Conservation (phyloP, 1,140 invertebrate species). For the Pararge aegeria region DNA sequence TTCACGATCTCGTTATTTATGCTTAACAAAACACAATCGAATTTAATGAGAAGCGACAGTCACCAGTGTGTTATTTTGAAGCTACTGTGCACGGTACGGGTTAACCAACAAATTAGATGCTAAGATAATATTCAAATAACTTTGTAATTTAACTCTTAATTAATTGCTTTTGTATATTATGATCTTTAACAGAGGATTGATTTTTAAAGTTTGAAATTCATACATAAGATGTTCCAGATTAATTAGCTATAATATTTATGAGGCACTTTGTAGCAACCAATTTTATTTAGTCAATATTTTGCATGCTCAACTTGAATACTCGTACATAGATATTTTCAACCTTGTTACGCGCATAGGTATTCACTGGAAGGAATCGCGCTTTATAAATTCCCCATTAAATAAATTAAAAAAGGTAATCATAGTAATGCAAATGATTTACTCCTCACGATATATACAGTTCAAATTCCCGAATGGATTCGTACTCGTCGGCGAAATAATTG, state of each 20-base stretch:
- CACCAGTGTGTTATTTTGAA: conserved; percentile 42
- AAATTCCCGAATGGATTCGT: conserved; percentile 57
- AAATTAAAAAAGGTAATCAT: conserved; percentile 35
- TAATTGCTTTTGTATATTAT: not conserved
- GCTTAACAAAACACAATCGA: conserved; percentile 37
- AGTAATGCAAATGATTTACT: conserved; percentile 54
- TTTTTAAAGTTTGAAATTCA: too few species aligned
- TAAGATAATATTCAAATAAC: conserved; percentile 27
- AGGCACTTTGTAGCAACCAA: too few species aligned
- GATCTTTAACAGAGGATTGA: not conserved
- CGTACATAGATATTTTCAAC: too few species aligned
- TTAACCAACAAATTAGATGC: conserved; percentile 54
- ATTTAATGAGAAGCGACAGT: conserved; percentile 61
- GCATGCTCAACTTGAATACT: too few species aligned
- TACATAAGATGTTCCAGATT: too few species aligned
- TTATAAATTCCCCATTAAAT: not conserved
- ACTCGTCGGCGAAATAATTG: conserved; percentile 73
- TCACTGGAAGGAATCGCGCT: not conserved
- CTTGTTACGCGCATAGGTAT: too few species aligned
- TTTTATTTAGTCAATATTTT: too few species aligned
- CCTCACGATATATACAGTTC: conserved; percentile 35
- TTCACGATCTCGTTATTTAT: conserved; percentile 14
- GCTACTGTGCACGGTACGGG: conserved; percentile 47
- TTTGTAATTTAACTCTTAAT: conserved; percentile 5
- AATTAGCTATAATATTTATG: too few species aligned